Conservation (phyloP, 2,888 invertebrate genomes). For the Linyphia triangularis region DNA sequence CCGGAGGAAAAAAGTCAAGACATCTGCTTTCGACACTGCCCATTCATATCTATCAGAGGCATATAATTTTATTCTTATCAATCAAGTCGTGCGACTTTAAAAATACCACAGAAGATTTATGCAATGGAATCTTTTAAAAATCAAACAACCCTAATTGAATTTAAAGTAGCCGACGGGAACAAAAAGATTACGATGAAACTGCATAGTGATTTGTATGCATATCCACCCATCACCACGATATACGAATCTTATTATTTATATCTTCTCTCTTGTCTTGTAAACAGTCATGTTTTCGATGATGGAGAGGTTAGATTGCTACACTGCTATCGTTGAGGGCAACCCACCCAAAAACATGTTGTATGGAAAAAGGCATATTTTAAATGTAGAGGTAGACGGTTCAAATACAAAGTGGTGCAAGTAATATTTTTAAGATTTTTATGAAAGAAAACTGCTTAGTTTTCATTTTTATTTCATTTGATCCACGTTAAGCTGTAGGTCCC, state of each 20-base stretch:
- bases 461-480: too few relatives aligned
- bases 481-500: too few relatives aligned
- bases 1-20: too few relatives aligned
- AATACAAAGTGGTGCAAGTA: too few relatives aligned
- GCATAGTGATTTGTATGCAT: background rate
- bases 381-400: too few relatives aligned
- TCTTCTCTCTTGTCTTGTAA: background rate
- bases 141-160: background rate
- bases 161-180: background rate
- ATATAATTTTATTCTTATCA: too few relatives aligned
- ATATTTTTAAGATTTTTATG: too few relatives aligned
- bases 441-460: too few relatives aligned
- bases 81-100: background rate
- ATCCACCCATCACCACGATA: background rate
- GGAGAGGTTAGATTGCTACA: background rate
- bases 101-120: background rate
- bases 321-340: background rate
- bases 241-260: background rate
- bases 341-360: background rate
- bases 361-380: too few relatives aligned
- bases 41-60: too few relatives aligned
- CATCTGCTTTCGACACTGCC: too few relatives aligned
- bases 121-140: background rate
- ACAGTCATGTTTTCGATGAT: background rate
- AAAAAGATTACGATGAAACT: background rate